phyloP scores from a whole-genome alignment of 2,797 vertebrate species.

The Lithobates sylvaticus region DNA sequence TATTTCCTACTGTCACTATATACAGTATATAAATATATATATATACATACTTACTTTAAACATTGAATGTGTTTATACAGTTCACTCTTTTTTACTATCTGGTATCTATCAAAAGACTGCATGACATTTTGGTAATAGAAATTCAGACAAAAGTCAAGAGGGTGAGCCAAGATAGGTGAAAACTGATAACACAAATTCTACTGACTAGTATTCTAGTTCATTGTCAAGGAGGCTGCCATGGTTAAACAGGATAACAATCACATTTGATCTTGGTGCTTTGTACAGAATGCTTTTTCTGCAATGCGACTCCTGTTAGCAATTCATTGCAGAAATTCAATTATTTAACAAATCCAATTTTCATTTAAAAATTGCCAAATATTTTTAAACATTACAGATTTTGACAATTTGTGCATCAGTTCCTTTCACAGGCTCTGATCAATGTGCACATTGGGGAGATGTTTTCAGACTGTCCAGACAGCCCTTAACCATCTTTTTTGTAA shows the following conservation, averaged over 20 bases:
- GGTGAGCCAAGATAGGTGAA: constrained; percentile 65
- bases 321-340: not conserved
- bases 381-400: not conserved
- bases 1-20: no score
- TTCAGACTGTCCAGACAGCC: no score
- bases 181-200: constrained; percentile 67
- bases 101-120: constrained; percentile 61
- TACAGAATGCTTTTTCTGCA: not conserved
- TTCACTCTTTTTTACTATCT: constrained; percentile 65
- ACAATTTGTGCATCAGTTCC: no score
- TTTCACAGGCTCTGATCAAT: no score
- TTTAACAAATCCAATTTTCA: not conserved
- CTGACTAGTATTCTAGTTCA: constrained; percentile 59
- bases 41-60: no score
- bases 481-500: no score
- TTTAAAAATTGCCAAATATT: not conserved
- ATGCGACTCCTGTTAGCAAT: not conserved
- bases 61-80: constrained; percentile 1
- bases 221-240: constrained; percentile 60
- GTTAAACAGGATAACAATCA: constrained; percentile 38
- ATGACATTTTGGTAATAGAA: constrained; percentile 73
- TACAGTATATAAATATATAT: no score
- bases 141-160: constrained; percentile 69
- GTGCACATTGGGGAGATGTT: no score
- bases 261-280: constrained; percentile 5